These are phyloP conservation scores for Cotesia chilonis DNA, from an alignment of 1,140 invertebrate species.

Conservation along the genomic window DNA sequence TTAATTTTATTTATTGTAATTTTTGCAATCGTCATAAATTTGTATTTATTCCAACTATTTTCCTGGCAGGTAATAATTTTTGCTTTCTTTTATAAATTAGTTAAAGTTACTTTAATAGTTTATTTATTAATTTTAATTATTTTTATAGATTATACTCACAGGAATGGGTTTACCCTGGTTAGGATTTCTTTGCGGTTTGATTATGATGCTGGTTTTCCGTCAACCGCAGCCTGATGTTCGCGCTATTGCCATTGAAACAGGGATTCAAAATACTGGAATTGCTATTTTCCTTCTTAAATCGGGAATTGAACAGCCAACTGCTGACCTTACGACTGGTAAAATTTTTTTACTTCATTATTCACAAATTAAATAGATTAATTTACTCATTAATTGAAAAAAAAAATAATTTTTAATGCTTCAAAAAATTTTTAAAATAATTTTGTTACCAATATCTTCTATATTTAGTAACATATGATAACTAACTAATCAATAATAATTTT, in stretches of 20 bases:
- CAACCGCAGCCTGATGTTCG: conserved; percentile 75
- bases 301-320: conserved; percentile 75
- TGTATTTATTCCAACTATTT: conserved; percentile 90
- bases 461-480: no score
- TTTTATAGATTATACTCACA: conserved; percentile 77
- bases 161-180: conserved; percentile 87
- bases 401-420: no score
- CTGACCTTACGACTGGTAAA: conserved; percentile 82
- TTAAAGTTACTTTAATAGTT: conserved; percentile 21
- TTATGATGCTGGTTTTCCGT: conserved; percentile 69
- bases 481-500: no score
- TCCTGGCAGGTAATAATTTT: conserved; percentile 79
- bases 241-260: conserved; percentile 92
- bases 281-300: conserved; percentile 84
- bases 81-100: conserved; percentile 16
- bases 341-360: neutral
- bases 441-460: no score
- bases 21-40: conserved; percentile 92
- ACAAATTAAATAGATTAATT: no score
- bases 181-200: conserved; percentile 82
- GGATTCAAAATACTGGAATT: conserved; percentile 94
- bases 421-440: no score
- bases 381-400: no score
- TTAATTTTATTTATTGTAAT: conserved; percentile 89
- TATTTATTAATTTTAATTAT: conserved; percentile 40